A percentile compares a stretch with the other conserved stretches of the same genome.
Conservation (phyloP, 2,113 vertebrate species). For the Marmota monax region DNA sequence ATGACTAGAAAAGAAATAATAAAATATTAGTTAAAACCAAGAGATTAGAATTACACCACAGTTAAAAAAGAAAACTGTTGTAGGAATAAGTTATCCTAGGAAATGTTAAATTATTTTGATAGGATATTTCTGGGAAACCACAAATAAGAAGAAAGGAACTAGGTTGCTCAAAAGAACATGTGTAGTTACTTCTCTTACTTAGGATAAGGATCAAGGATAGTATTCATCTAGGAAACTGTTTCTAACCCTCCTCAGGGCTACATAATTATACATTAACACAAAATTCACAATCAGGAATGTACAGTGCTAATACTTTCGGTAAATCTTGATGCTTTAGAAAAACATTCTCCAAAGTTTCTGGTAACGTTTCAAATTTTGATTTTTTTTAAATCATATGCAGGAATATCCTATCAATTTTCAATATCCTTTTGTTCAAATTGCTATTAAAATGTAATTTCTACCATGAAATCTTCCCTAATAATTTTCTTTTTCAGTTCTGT, state of each 20-base stretch:
- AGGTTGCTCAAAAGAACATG: background rate
- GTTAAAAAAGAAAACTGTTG: background rate
- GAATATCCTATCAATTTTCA: background rate
- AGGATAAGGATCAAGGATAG: background rate
- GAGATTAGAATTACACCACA: background rate
- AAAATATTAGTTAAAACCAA: background rate
- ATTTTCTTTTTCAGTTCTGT: background rate
- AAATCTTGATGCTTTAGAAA: background rate
- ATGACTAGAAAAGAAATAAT: background rate
- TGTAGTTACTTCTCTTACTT: background rate
- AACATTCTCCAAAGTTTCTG: background rate
- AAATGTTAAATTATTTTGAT: background rate
- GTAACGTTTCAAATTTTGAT: background rate
- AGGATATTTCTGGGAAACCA: background rate
- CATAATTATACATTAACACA: background rate
- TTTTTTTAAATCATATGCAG: background rate
- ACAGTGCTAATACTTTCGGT: background rate
- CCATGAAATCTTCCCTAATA: background rate
- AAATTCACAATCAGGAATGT: background rate
- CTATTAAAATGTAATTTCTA: background rate
- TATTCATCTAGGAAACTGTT: background rate
- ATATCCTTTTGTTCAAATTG: background rate
- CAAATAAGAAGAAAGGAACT: background rate
- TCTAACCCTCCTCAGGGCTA: background rate
- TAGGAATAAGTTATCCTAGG: background rate